Evolutionary conservation across 2,113 vertebrate genomes (phyloP), one percentile per base, ranked within the genome.

Genomic region (Sinocyclocheilus rhinocerous): DNA sequence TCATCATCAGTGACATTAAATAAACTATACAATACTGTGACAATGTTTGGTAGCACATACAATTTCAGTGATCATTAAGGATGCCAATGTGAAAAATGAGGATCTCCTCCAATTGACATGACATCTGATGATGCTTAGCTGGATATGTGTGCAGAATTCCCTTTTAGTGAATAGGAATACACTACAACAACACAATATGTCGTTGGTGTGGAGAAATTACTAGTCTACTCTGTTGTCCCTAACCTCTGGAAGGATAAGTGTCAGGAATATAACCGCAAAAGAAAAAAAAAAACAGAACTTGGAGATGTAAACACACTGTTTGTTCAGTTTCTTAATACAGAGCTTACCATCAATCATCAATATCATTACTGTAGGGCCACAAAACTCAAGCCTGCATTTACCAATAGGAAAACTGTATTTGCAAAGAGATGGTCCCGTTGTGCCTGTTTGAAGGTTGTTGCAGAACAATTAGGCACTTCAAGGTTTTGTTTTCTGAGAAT

Each of bases 221-320:
- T 15, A 67, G 63, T 29, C 4, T 65, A 26, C 6, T 65, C 24
- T 48, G 63, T 29, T 65, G 24, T 15, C 26, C 13, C 13, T 16
- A 91, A 93, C 88, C 86, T 52, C 3, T 77, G 24, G 8, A 52
- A 24, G 39, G 45, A 8, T 22, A 22, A 52, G 52, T 18, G 52
- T 50, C 48, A 50, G 3, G 48, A 6, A 6, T 20, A 50, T 50
- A 50, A 50, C 13, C 13, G 48, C 52, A 33, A 69, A 29, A 67
- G 22, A 45, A 45, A 22, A 10, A 45, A n/a, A 57, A 45, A 45
- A 45, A 50, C 6, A 57, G 50, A 18, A 57, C 52, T 22, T 22
- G 36, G 36, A 36, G 9, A 3, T 33, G 29, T 33, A 33, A 33
- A 33, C 29, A 33, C 29, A 33, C 42, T 18, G 24, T 26, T 76